A percentile compares a stretch with the other conserved stretches of the same genome.
These are phyloP conservation scores for Orycteropus afer DNA, from an alignment of 2,113 vertebrate species.

Conservation along the genomic window DNA sequence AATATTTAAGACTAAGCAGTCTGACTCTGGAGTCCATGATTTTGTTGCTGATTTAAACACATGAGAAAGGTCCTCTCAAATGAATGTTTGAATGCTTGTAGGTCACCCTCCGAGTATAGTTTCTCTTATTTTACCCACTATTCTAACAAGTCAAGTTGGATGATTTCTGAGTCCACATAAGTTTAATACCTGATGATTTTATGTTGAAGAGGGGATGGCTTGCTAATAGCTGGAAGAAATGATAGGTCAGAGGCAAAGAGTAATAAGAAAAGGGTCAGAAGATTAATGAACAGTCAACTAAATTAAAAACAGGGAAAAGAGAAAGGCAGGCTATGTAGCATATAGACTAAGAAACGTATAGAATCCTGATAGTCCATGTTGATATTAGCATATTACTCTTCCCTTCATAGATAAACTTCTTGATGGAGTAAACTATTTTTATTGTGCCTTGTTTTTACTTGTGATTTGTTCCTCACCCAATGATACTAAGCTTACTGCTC, in stretches of 20 bases:
- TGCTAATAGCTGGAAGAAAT: neutral
- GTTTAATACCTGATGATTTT: neutral
- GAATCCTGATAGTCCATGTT: neutral
- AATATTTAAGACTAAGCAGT: neutral
- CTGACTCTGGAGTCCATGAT: neutral
- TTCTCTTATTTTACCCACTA: neutral
- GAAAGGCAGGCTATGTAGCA: neutral
- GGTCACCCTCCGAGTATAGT: neutral
- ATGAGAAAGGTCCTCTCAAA: neutral
- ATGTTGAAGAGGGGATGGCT: neutral
- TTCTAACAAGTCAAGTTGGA: neutral
- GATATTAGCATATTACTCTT: neutral
- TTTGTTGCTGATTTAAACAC: neutral
- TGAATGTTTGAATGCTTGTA: neutral
- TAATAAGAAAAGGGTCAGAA: neutral
- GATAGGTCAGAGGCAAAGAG: constrained; percentile 12
- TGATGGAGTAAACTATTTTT: neutral
- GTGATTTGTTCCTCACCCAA: neutral
- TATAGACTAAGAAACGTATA: neutral
- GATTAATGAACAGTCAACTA: neutral
- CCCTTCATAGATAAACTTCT: neutral
- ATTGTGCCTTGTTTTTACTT: neutral
- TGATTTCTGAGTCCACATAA: neutral
- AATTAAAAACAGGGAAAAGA: neutral
- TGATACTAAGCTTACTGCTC: neutral